Base-by-base conservation (phyloP, 2,797 vertebrate species). In the Pelobates cultripes region DNA sequence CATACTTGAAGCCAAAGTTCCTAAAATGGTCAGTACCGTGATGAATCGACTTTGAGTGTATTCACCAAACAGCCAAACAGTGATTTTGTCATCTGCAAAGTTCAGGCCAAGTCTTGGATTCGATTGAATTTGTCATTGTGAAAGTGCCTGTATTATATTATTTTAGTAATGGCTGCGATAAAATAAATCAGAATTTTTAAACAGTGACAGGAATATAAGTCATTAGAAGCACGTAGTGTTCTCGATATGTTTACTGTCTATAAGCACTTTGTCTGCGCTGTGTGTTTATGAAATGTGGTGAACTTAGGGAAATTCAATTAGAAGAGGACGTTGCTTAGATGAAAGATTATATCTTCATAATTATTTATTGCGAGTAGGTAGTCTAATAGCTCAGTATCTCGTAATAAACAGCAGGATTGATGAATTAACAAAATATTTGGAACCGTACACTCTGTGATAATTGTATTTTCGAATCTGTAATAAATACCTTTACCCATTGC, bases 271-370 rank as follows among this genome's bases (percentile, higher is more conserved):
- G 14, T 14, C 42, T 44, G 47, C 3, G 47, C 51, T n/a, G 55
- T 7, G 8, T 43, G 13, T 75, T 66, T 87, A 80, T 82, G 73
- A 70, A 80, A 86, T 73, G 85, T 83, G 81, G 4, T 80, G 57
- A 86, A 86, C 64, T 79, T 77, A 81, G 84, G 13, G 78, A 81
- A 75, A 87, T 86, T 86, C 86, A 81, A 68, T 81, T 87, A 78
- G 57, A 43, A 41, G 7, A 51, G 70, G 73, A 85, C 75, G 77
- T 77, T 78, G 88, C 78, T 71, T 63, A 85, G 77, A 82, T 61
- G 75, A 89, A 61, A 72, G 84, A 89, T 87, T 73, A 64, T 78
- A 89, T 87, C 85, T 86, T 87, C 85, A 66, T 86, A 84, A 86
- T 85, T 88, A 89, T 88, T 69, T 72, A 85, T 84, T 86, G 79